Percentiles rank a stretch among this genome's conserved stretches.
These are phyloP conservation scores for Hypsibius dujardini DNA, from an alignment of 1,140 invertebrate genomes.

Conservation along the genomic window DNA sequence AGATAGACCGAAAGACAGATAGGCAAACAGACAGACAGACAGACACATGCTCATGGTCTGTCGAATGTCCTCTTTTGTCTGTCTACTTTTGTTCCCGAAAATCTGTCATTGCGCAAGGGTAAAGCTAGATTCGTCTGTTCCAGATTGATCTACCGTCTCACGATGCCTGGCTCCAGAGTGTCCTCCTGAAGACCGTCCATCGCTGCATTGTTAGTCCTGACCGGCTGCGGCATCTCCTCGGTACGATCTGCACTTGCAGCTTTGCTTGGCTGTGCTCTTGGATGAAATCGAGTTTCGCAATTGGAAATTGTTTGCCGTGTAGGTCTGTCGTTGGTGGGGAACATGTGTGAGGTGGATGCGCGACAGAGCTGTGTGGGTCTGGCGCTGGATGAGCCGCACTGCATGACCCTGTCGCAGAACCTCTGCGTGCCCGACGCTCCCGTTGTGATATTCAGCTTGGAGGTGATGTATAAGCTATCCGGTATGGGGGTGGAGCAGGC, in stretches of 20 bases:
- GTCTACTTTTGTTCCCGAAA: no score
- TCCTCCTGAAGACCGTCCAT: neutral
- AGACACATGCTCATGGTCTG: no score
- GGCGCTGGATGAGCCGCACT: neutral
- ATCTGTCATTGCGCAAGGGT: no score
- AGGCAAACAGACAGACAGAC: no score
- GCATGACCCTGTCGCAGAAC: neutral
- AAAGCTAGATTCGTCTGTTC: neutral
- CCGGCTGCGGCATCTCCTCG: neutral
- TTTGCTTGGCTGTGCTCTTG: neutral
- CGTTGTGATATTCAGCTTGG: neutral
- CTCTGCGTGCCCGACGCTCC: neutral
- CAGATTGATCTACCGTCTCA: neutral
- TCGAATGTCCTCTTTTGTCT: no score
- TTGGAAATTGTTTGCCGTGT: neutral
- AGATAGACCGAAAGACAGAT: no score
- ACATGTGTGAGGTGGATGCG: neutral
- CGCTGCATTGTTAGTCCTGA: neutral
- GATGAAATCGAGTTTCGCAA: neutral
- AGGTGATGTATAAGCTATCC: slow-evolving; percentile 1
- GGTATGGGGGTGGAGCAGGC: neutral
- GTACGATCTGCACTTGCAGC: neutral
- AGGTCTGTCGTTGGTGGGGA: neutral
- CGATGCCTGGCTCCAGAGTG: neutral
- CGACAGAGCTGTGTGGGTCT: neutral